Conservation (phyloP, 2,113 vertebrate genomes). For the Alethe castanea region DNA sequence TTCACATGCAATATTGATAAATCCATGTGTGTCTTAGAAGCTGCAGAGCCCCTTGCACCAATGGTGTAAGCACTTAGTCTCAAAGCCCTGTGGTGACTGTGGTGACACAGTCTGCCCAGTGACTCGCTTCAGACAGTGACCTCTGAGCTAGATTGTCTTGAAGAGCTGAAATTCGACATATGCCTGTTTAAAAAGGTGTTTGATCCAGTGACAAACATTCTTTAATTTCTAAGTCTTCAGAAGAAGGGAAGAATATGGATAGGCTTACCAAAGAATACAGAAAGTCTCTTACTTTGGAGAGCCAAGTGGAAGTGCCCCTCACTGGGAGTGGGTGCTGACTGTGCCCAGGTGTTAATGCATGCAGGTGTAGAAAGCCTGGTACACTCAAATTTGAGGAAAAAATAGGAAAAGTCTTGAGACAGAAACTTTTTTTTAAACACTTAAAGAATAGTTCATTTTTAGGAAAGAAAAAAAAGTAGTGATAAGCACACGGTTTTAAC, state of each 20-base stretch:
- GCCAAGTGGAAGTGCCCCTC: neutral
- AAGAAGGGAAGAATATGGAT: neutral
- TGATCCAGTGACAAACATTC: neutral
- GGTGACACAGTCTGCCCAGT: neutral
- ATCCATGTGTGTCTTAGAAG: neutral
- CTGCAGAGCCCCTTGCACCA: neutral
- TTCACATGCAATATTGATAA: neutral
- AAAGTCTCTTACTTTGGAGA: neutral
- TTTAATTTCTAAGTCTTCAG: neutral
- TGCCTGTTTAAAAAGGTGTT: neutral
- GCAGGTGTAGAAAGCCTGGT: neutral
- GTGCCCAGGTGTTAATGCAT: accelerated
- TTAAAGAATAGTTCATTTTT: neutral
- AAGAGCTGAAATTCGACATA: neutral
- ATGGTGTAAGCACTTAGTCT: neutral
- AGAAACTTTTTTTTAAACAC: neutral
- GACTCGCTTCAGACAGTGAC: neutral
- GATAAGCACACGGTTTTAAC: neutral
- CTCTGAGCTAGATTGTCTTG: neutral
- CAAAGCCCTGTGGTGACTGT: too few relatives aligned
- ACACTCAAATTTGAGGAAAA: neutral
- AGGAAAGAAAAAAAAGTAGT: accelerated
- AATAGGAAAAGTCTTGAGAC: neutral
- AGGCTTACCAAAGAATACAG: neutral
- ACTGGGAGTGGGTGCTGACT: accelerated